Percentiles rank a stretch among this genome's conserved stretches.
These are phyloP conservation scores for Stegana nigrithorax DNA, from an alignment of 2,888 invertebrate genomes.

Conservation along the genomic window DNA sequence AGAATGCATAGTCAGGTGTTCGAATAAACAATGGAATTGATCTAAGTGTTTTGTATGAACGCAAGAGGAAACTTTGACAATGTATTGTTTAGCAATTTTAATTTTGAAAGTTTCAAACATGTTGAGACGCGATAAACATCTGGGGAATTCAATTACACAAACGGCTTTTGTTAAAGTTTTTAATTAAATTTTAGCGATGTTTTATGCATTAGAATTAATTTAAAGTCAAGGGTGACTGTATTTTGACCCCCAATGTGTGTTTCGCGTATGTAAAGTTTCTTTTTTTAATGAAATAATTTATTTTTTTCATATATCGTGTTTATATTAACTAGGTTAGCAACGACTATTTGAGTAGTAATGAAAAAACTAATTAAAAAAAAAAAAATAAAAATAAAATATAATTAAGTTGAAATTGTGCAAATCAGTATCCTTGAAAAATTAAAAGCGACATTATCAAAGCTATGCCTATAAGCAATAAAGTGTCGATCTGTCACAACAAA, in stretches of 20 bases:
- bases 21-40: constrained; percentile 12
- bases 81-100: constrained; percentile 6
- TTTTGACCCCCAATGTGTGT: too few species aligned
- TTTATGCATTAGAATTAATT: neutral
- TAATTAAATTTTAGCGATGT: neutral
- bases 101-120: constrained; percentile 30
- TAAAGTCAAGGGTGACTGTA: too few species aligned
- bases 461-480: too few species aligned
- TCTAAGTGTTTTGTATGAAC: neutral
- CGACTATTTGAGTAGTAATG: too few species aligned
- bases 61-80: neutral
- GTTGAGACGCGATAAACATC: constrained; percentile 18
- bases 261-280: too few species aligned
- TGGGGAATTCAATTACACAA: neutral
- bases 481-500: too few species aligned
- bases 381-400: neutral
- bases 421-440: too few species aligned
- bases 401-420: neutral
- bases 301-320: too few species aligned
- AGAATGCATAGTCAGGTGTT: constrained; percentile 14
- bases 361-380: neutral
- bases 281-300: too few species aligned
- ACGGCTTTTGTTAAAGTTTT: neutral
- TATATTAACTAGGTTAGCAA: too few species aligned
- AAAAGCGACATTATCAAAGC: too few species aligned